Conservation (phyloP, 2,113 vertebrate genomes). For the Calypte anna region DNA sequence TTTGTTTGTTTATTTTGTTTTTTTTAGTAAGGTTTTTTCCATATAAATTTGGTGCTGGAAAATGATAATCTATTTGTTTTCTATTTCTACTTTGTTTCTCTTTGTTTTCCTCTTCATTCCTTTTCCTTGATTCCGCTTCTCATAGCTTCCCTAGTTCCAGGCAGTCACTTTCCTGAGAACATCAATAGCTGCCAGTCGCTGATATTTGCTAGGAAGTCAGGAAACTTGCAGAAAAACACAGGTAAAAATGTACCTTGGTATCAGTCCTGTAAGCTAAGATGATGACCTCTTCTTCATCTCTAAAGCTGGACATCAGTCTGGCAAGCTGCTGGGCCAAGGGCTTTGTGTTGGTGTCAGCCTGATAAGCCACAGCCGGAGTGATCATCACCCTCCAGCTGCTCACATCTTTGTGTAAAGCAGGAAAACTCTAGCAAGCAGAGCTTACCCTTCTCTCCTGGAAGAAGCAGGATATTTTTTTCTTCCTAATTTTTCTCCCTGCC, state of each 20-base stretch:
- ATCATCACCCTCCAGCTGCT: neutral
- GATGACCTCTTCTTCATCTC: neutral
- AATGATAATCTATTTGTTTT: neutral
- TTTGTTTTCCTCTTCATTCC: neutral
- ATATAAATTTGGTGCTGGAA: neutral
- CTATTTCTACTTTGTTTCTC: neutral
- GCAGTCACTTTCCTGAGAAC: neutral
- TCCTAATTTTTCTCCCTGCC: neutral
- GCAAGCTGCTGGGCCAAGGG: neutral
- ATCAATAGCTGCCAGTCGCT: neutral
- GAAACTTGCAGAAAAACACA: neutral
- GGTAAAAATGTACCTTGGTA: neutral
- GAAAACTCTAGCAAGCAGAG: neutral
- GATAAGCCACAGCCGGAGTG: neutral
- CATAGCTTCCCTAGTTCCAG: neutral
- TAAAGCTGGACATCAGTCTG: neutral
- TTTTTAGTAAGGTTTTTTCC: neutral
- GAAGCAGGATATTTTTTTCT: neutral
- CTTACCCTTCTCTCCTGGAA: neutral
- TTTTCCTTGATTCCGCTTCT: neutral
- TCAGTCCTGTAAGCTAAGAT: neutral
- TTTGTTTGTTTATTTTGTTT: neutral
- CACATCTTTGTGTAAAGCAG: neutral
- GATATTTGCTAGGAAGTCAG: neutral
- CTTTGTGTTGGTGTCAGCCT: neutral